A percentile compares a stretch with the other conserved stretches of the same genome.
phyloP scores from a whole-genome alignment of 2,888 invertebrate species.

The Synergus japonicus region DNA sequence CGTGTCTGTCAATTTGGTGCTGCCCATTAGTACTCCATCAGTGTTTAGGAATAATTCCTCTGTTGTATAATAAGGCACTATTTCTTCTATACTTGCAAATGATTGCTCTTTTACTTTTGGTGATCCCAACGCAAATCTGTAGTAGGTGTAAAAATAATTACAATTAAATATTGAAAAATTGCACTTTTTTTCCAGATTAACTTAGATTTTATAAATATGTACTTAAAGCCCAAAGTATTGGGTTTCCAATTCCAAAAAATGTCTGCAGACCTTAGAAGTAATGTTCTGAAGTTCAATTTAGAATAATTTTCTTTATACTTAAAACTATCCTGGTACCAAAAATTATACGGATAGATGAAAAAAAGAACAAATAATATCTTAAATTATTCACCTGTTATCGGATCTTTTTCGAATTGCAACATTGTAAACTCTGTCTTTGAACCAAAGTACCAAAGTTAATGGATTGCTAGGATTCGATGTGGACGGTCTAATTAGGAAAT shows the following conservation, averaged over 20 bases:
- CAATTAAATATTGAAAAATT: background rate
- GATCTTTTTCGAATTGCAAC: constrained; percentile 74
- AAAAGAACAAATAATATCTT: background rate
- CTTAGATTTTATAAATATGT: too few relatives aligned
- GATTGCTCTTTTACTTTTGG: constrained; percentile 74
- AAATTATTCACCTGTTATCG: constrained; percentile 69
- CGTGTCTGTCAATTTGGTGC: constrained; percentile 70
- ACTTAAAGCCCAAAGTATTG: too few relatives aligned
- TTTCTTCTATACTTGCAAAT: constrained; percentile 73
- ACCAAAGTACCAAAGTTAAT: constrained; percentile 75
- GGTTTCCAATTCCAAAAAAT: background rate
- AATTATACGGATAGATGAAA: background rate
- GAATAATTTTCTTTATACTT: background rate
- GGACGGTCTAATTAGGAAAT: constrained; percentile 75
- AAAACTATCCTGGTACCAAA: background rate
- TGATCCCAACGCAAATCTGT: constrained; percentile 75
- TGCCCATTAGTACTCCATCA: constrained; percentile 68
- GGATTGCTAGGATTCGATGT: constrained; percentile 74
- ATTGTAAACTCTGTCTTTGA: constrained; percentile 74
- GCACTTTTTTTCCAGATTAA: background rate
- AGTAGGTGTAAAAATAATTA: background rate
- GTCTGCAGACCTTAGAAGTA: background rate
- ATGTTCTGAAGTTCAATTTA: background rate
- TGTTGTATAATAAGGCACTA: constrained; percentile 69
- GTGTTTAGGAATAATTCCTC: constrained; percentile 72